Evolutionary conservation across 2,113 vertebrate genomes (phyloP).

Genomic region (Elachura formosa): DNA sequence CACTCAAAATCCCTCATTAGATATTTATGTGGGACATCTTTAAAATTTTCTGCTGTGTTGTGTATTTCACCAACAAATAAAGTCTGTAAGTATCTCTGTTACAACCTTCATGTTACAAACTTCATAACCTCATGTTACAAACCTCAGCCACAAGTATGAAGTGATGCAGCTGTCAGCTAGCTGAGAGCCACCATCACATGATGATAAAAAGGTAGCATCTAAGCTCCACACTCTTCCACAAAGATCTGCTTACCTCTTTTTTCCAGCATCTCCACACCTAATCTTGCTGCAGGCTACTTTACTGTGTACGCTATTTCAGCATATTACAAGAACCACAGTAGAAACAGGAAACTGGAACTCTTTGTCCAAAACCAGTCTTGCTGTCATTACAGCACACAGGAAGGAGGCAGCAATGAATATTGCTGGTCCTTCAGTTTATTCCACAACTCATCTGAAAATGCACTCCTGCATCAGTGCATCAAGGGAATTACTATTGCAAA

Average conservation of each 20-base stretch:
- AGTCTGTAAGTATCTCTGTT: not conserved
- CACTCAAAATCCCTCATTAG: not conserved
- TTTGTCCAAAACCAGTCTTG: slow-evolving; percentile 45
- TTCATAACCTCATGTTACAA: no score
- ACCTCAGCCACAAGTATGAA: not conserved
- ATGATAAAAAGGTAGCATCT: not conserved
- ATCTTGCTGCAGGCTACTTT: not conserved
- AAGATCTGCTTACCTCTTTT: not conserved
- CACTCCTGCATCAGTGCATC: not conserved
- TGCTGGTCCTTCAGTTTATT: slow-evolving; percentile 1
- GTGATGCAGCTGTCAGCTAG: not conserved
- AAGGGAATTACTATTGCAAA: slow-evolving; percentile 22
- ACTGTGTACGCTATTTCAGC: not conserved
- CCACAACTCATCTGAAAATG: slow-evolving; percentile 1
- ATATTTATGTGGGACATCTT: not conserved
- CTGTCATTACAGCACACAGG: slow-evolving; percentile 13
- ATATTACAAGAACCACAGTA: not conserved
- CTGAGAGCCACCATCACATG: not conserved
- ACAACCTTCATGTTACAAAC: no score
- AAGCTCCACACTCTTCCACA: not conserved
- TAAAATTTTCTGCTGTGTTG: not conserved
- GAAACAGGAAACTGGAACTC: slow-evolving; percentile 6
- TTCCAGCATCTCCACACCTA: not conserved
- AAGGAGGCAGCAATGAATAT: slow-evolving; percentile 29
- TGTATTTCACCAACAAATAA: not conserved